Base-by-base conservation (phyloP, 2,113 vertebrate species). In the Poeciliopsis prolifica region DNA sequence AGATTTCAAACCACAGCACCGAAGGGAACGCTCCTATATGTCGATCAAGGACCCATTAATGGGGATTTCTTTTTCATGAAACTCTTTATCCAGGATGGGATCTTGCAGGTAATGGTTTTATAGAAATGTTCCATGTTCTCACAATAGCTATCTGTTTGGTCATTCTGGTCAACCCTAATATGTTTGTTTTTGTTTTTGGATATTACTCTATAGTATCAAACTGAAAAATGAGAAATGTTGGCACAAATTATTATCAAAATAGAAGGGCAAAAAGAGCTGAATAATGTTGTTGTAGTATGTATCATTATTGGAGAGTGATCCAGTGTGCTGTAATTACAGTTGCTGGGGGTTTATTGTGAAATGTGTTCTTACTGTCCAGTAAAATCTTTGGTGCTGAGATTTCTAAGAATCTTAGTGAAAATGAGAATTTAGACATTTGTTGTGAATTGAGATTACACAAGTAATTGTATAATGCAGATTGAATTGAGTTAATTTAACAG, bases 1-100 rank as follows among this genome's bases (percentile, higher is more conserved):
- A 88, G 94, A 86, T 96, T 97, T 84, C 94, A 93, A 71, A 96
- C 94, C 3, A 77, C 61, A 29, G 87, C 35, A 0, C 69, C 83
- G 24, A 75, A 87, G n/a, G 96, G 96, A 83, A 94, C 94, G 10
- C 81, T 97, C 3, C 81, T 98, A 1, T 94, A 93, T 66, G 84
- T 93, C 72, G 93, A 95, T 80, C 87, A 93, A 87, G 93, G 90
- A 24, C 86, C 89, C n/a, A 51, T 78, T 13, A 82, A 71, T 35
- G 31, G 17, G 2, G 88, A 65, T 61, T 79, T 29, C 35, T 91
- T 95, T 82, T 95, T 96, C 84, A 93, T 95, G 87, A 94, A 93
- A 40, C 92, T 98, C 77, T 94, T 93, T 82, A 82, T 96, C 86
- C 85, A 75, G 71, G 84, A 93, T 78, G 94, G 95, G 26, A 81